Evolutionary conservation across 2,888 invertebrate species (phyloP), one percentile per base, ranked within the genome.

Genomic region (Brenthis ino): DNA sequence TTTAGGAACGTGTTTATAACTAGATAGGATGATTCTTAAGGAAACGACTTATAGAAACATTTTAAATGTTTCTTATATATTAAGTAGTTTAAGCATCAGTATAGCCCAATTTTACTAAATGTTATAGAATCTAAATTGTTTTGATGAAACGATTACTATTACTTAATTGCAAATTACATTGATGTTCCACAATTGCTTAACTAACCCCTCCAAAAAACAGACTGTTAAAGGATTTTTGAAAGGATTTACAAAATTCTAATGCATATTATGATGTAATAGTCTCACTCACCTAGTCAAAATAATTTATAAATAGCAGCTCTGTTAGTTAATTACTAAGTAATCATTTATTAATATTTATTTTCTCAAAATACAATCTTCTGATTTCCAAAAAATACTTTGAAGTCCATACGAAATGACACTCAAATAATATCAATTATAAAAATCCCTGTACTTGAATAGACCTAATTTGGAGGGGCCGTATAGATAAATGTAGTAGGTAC

Each of bases 1-100:
- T 28, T 12, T 61, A 65, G 14, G 43, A 12, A 16, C 54, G 12
- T 66, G 20, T 57, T 56, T 13, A 66, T 61, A 64, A 56, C 11
- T 66, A 70, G 56, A 60, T 66, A 68, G 65, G 63, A 51, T 57
- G 57, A 48, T 33, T 50, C 51, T 13, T 50, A 61, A 64, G 51
- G 51, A 33, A 58, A 54, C 33, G 56, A 54, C 55, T 51, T 54
- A 48, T 16, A 54, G 37, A 58, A 64, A 67, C 61, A 54, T 28
- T 55, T 20, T 3, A 37, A 28, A 33, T 48, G 50, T 57, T 65
- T 51, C 28, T 61, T 66, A 60, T 11, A 53, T 28, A 6, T 14
- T 55, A 47, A 64, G 28, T 64, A 47, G 55, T 55, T 14, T 54
- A 61, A 37, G 61, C 51, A 58, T 58, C 48, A 58, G n/a, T 48